Evolutionary conservation across 2,113 vertebrate species (phyloP), one percentile per base, ranked within the genome.

Genomic region (Forbesichthys papilliferus): DNA sequence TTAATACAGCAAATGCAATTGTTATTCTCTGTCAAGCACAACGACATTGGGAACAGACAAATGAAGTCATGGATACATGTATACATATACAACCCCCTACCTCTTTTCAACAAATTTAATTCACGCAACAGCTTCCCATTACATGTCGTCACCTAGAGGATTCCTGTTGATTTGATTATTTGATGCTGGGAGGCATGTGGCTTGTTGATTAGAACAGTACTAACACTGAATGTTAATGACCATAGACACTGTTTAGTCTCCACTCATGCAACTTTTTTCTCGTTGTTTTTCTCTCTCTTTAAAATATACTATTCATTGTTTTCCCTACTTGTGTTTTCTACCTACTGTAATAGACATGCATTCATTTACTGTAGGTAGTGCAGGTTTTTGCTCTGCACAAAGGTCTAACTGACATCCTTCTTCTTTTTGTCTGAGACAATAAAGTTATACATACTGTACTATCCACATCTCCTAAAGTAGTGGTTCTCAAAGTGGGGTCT

Each of bases 181-280:
- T 80, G 84, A 84, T 82, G 87, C 88, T 89, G 78, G 85, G 77
- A 91, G 87, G 85, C 87, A 86, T 87, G 76, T 84, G 69, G 90
- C 84, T 87, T 89, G 90, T 90, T 92, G 88, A 92, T 92, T 92
- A 91, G 81, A 90, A 83, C 46, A 69, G 83, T 70, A 86, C 80
- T 70, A 72, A 84, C 56, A 67, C 79, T 86, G 90, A 89, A 93
- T 94, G 85, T 88, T 89, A 89, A 93, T 92, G 75, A 59, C 78
- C 62, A 64, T 46, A 75, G 77, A 87, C 59, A 64, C 71, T 69
- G 61, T 85, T 82, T 64, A 58, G 58, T 77, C 74, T 77, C 61
- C 76, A 14, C 48, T 51, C 59, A 47, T 13, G 13, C 18, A 13
- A n/a, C 13, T 48, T 56, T 42, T 66, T 33, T 16, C 56, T 58